A percentile compares a stretch with the other conserved stretches of the same genome.
phyloP scores from a whole-genome alignment of 1,140 invertebrate species.

The Lucilia cuprina region DNA sequence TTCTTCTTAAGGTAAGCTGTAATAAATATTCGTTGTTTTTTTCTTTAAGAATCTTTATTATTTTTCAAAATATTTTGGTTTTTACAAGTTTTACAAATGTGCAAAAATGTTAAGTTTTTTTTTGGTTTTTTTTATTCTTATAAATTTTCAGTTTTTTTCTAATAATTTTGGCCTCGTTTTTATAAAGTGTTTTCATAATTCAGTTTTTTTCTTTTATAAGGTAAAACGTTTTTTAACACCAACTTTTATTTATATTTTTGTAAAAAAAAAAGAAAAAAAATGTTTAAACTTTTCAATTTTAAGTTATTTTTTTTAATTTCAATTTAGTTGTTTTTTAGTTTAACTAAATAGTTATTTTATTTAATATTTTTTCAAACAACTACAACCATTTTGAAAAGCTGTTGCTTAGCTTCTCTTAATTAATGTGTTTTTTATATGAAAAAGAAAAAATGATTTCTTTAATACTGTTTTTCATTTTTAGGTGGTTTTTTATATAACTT shows the following conservation, averaged over 20 bases:
- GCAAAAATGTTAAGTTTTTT: slow-evolving; percentile 8
- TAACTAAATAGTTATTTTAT: no score
- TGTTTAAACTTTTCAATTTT: not conserved
- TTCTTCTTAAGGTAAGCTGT: not conserved
- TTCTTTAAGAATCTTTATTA: not conserved
- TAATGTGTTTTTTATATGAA: no score
- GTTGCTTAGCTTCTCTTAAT: no score
- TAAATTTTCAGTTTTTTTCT: not conserved
- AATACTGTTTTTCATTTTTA: no score
- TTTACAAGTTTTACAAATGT: slow-evolving; percentile 36
- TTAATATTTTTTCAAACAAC: not conserved
- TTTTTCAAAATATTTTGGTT: slow-evolving; percentile 30
- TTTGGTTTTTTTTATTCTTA: not conserved
- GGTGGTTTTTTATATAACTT: no score
- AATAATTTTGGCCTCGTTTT: slow-evolving; percentile 13
- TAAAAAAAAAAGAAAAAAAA: not conserved
- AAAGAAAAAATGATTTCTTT: no score
- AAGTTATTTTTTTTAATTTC: no score
- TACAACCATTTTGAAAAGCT: not conserved
- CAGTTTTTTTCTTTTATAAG: no score
- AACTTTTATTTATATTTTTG: not conserved
- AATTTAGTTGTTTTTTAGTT: no score
- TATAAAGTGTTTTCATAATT: not conserved
- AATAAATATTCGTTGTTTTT: not conserved
- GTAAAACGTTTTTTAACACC: no score